Conservation (phyloP, 2,797 vertebrate species). For the Siniperca obscura region DNA sequence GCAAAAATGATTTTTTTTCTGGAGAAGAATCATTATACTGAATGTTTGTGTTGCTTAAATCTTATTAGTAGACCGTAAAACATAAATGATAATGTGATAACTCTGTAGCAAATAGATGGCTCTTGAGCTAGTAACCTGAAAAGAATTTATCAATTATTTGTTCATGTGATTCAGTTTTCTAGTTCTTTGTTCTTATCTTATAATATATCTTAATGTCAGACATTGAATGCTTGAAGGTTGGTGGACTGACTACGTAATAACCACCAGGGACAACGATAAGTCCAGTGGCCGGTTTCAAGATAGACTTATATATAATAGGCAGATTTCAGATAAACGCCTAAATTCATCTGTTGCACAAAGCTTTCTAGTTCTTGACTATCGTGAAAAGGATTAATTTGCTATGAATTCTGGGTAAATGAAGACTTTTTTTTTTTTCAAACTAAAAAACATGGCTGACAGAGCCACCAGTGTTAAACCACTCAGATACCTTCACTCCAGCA, state of each 20-base stretch:
- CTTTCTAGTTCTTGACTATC: neutral
- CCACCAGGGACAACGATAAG: neutral
- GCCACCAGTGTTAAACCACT: neutral
- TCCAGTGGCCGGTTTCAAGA: neutral
- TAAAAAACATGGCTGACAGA: too few relatives aligned
- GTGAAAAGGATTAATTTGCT: neutral
- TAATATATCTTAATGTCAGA: neutral
- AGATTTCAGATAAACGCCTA: neutral
- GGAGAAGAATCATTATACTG: neutral
- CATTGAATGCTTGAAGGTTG: neutral
- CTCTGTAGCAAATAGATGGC: neutral
- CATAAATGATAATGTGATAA: neutral
- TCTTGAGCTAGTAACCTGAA: neutral
- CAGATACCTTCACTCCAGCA: neutral
- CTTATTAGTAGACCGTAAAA: neutral
- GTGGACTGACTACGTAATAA: neutral
- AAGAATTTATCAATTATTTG: neutral
- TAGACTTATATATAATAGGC: neutral
- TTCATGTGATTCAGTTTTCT: neutral
- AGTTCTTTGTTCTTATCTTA: neutral
- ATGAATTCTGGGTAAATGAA: neutral
- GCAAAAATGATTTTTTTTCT: neutral
- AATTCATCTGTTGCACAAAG: neutral
- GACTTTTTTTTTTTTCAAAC: neutral
- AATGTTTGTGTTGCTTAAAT: neutral